Conservation (phyloP, 1,140 invertebrate genomes). For the Sycophila sp. region DNA sequence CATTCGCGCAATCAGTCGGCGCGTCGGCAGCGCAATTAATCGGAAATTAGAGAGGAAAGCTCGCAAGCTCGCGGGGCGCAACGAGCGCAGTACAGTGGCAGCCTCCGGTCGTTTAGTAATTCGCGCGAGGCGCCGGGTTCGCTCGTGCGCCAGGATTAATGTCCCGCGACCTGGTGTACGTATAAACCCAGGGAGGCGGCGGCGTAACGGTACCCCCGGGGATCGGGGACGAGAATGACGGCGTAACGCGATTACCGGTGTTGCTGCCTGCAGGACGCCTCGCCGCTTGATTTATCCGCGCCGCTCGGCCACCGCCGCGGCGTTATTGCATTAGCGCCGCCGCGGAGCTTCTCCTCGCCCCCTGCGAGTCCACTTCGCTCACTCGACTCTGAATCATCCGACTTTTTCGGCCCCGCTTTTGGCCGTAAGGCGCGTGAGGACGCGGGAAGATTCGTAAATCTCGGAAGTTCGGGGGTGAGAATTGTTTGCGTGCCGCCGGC, state of each 20-base stretch:
- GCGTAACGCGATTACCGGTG: slow-evolving; percentile 56
- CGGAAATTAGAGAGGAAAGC: background rate
- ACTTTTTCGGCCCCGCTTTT: too few relatives aligned
- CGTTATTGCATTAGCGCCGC: slow-evolving; percentile 62
- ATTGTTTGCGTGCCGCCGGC: too few relatives aligned
- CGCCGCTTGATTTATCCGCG: slow-evolving; percentile 60
- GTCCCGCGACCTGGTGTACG: slow-evolving; percentile 20
- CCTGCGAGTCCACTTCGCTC: slow-evolving; percentile 35
- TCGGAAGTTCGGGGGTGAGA: too few relatives aligned
- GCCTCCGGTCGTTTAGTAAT: slow-evolving; percentile 27
- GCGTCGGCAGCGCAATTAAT: background rate
- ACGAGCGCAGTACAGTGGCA: background rate
- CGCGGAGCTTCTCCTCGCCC: background rate
- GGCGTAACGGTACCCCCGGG: slow-evolving; percentile 55
- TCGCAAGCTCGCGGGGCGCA: background rate
- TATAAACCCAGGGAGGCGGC: background rate
- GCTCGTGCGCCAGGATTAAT: slow-evolving; percentile 37
- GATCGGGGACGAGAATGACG: slow-evolving; percentile 35
- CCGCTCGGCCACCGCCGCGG: slow-evolving; percentile 40
- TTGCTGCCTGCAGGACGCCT: slow-evolving; percentile 41
- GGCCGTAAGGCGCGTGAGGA: too few relatives aligned
- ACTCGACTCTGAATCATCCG: slow-evolving; percentile 39
- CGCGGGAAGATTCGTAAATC: too few relatives aligned
- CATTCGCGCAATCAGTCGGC: background rate
- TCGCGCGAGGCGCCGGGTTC: slow-evolving; percentile 33